phyloP scores from a whole-genome alignment of 2,113 vertebrate species.

The Neopipo cinnamomea region DNA sequence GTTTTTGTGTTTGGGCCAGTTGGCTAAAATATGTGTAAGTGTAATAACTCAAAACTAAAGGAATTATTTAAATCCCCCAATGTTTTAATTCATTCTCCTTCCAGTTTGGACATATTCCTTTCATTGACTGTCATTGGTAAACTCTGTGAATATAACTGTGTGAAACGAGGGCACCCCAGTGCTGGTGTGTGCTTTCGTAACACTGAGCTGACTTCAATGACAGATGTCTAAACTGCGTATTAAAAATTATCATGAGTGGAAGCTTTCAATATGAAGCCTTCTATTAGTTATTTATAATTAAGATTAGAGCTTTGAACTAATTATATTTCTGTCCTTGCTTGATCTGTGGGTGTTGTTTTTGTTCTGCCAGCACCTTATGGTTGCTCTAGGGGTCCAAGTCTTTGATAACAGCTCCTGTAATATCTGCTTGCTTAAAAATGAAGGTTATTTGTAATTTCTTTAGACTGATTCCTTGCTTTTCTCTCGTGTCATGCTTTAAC shows the following conservation, averaged over 20 bases:
- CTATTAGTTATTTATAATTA: slow-evolving; percentile 31
- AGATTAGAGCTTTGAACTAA: neutral
- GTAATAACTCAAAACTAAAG: neutral
- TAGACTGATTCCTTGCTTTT: neutral
- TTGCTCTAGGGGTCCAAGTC: neutral
- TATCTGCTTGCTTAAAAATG: neutral
- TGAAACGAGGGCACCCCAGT: neutral
- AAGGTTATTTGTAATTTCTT: neutral
- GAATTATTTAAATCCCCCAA: neutral
- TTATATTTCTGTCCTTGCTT: neutral
- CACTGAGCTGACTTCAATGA: neutral
- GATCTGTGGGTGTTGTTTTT: neutral
- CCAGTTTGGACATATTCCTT: neutral
- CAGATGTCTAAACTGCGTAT: neutral
- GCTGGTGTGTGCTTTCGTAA: neutral
- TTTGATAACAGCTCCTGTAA: neutral
- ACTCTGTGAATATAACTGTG: neutral
- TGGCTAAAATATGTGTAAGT: neutral
- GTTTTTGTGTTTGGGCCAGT: neutral
- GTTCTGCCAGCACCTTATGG: neutral
- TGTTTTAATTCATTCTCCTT: neutral
- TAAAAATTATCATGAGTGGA: slow-evolving; percentile 16
- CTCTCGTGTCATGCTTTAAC: neutral
- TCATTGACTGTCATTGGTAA: neutral
- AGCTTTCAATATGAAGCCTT: neutral